Conservation (phyloP, 2,888 invertebrate genomes). For the Caenorhabditis japonica region DNA sequence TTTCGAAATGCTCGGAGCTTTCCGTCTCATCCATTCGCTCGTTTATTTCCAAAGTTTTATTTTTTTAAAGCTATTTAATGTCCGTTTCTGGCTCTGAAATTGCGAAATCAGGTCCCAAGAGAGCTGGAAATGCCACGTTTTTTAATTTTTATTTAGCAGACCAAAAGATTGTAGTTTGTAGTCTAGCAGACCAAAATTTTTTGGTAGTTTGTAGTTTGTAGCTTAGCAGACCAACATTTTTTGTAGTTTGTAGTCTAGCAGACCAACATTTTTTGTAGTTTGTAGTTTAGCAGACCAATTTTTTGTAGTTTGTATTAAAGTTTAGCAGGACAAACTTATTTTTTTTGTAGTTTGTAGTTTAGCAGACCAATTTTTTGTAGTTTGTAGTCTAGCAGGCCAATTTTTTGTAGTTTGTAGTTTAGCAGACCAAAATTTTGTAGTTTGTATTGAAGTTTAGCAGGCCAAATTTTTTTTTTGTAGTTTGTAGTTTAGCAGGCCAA, state of each 20-base stretch:
- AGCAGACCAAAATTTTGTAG: conserved; percentile 10
- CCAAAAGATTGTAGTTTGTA: too few species aligned
- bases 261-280: neutral
- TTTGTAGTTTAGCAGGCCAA: too few species aligned
- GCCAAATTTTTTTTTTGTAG: conserved; percentile 1
- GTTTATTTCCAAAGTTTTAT: too few species aligned
- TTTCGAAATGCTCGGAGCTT: conserved; percentile 19
- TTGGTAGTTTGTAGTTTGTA: too few species aligned
- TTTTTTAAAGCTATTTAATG: conserved; percentile 43
- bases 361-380: neutral
- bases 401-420: neutral
- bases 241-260: too few species aligned
- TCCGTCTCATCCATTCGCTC: too few species aligned
- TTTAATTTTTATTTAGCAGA: neutral
- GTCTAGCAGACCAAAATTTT: too few species aligned
- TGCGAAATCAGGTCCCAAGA: conserved; percentile 25
- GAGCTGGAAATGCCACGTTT: neutral
- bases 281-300: conserved; percentile 2
- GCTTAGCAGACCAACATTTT: too few species aligned
- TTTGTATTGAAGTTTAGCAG: conserved; percentile 4
- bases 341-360: neutral
- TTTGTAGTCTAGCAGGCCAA: neutral
- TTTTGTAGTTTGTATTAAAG: neutral
- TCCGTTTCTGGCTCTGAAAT: conserved; percentile 1
- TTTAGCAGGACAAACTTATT: neutral